These are phyloP conservation scores for Pseudococcus viburni DNA, from an alignment of 2,888 invertebrate species.

Conservation along the genomic window DNA sequence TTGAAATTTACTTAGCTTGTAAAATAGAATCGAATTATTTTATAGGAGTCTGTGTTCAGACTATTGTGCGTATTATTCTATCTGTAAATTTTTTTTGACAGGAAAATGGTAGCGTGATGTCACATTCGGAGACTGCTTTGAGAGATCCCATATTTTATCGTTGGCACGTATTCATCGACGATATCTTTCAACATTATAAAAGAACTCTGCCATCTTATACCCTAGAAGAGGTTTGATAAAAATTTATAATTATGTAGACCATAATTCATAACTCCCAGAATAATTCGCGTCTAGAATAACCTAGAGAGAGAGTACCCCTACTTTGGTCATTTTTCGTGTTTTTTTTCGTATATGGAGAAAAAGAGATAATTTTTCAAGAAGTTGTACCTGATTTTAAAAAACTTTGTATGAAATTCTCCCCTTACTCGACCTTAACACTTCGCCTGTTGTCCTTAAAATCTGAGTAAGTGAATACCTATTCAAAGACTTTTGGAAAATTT, in stretches of 20 bases:
- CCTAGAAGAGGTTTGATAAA: conserved; percentile 71
- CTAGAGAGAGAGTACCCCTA: too few species aligned
- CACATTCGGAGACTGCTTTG: conserved; percentile 87
- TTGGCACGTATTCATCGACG: conserved; percentile 85
- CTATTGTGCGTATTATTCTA: not conserved
- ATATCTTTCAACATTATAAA: conserved; percentile 83
- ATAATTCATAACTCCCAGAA: not conserved
- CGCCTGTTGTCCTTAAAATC: too few species aligned
- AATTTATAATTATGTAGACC: not conserved
- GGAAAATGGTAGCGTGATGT: conserved; percentile 86
- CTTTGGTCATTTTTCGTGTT: too few species aligned
- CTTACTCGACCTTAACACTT: too few species aligned
- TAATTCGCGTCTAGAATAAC: too few species aligned
- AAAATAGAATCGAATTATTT: not conserved
- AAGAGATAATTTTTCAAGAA: too few species aligned
- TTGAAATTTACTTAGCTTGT: not conserved
- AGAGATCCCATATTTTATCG: conserved; percentile 88
- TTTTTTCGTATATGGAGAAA: too few species aligned
- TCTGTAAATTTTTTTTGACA: conserved; percentile 14
- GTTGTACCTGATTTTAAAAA: too few species aligned
- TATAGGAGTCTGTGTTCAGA: not conserved
- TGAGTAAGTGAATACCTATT: too few species aligned
- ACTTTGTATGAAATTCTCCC: too few species aligned
- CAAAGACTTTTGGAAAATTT: too few species aligned
- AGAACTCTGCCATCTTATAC: conserved; percentile 78